A percentile compares a stretch with the other conserved stretches of the same genome.
Conservation (phyloP, 2,113 vertebrate genomes). For the Burhinus bistriatus region DNA sequence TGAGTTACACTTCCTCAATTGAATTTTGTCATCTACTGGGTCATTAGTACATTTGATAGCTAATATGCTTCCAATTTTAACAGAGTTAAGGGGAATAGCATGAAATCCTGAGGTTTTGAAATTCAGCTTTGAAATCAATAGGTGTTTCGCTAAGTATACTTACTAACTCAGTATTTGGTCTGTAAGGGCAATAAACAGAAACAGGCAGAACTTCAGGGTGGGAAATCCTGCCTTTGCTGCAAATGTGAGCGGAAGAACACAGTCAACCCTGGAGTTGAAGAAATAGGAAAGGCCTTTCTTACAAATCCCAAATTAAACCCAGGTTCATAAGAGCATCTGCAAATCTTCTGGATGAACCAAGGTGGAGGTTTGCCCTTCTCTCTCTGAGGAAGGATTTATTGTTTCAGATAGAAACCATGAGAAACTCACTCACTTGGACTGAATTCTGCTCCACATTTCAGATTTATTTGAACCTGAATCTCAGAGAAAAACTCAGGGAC, state of each 20-base stretch:
- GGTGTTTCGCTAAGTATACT: neutral
- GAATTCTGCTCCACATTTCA: neutral
- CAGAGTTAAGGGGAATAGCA: neutral
- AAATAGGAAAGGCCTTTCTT: neutral
- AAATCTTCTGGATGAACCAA: conserved; percentile 28
- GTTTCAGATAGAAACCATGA: conserved; percentile 42
- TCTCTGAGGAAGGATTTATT: neutral
- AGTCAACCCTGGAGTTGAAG: neutral
- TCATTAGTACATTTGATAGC: neutral
- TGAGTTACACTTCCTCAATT: neutral
- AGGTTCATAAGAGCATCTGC: conserved; percentile 24
- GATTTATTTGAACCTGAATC: conserved; percentile 31
- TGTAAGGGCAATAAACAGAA: neutral
- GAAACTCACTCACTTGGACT: conserved; percentile 46
- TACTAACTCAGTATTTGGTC: neutral
- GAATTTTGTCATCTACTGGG: conserved; percentile 7
- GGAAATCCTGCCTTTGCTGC: neutral
- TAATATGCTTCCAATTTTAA: neutral
- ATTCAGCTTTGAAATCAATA: neutral
- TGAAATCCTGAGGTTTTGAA: neutral
- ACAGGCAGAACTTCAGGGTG: neutral
- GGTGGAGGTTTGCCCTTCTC: neutral
- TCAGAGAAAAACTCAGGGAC: conserved; percentile 2
- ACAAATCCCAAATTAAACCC: conserved; percentile 30
- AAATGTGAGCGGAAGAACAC: neutral